Conservation (phyloP, 2,113 vertebrate genomes). For the Trematocara variabile region DNA sequence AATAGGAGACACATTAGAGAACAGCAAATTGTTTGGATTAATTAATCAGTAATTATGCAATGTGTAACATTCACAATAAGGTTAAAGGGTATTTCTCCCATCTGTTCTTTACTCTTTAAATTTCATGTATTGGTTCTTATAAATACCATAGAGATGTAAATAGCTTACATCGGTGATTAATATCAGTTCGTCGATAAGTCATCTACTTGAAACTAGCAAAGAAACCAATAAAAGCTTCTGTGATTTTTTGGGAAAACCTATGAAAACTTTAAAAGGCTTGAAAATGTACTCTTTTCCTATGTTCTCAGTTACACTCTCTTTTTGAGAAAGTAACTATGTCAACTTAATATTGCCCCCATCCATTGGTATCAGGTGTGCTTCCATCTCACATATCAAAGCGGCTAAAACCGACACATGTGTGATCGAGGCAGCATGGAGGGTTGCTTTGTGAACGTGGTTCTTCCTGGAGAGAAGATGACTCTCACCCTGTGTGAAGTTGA, state of each 20-base stretch:
- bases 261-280: neutral
- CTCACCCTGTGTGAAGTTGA: neutral
- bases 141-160: neutral
- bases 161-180: neutral
- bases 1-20: neutral
- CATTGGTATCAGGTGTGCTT: neutral
- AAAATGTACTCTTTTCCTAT: neutral
- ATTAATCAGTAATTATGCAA: neutral
- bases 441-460: accelerated
- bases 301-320: neutral
- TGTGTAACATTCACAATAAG: neutral
- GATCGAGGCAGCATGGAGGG: neutral
- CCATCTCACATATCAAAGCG: neutral
- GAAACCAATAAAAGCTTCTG: neutral
- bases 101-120: neutral
- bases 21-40: neutral
- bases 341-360: neutral
- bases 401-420: neutral
- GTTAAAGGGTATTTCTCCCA: neutral
- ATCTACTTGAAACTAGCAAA: neutral
- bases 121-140: neutral
- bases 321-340: neutral
- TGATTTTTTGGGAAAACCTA: neutral
- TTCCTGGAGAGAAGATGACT: neutral
- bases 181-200: neutral